Conservation (phyloP, 2,113 vertebrate genomes). For the Rhea americana region DNA sequence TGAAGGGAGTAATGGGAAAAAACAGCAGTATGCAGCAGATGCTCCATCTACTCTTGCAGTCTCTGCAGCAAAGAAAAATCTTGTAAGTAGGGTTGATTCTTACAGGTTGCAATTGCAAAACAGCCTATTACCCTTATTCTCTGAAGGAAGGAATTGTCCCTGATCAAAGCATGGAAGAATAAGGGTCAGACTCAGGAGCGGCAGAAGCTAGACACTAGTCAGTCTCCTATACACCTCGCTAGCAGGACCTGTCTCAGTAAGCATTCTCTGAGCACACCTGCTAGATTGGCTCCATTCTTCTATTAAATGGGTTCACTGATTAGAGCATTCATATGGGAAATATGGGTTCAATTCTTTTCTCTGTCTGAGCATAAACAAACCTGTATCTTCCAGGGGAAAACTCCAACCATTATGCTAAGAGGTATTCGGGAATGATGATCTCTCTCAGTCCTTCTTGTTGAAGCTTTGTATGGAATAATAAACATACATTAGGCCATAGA, state of each 20-base stretch:
- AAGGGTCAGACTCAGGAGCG: background rate
- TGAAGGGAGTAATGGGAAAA: background rate
- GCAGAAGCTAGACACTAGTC: constrained; percentile 3
- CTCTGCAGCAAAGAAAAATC: background rate
- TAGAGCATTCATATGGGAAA: constrained; percentile 60
- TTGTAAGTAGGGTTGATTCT: background rate
- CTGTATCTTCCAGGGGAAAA: constrained; percentile 28
- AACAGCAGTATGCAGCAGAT: background rate
- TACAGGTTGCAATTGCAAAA: background rate
- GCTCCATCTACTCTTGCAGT: background rate
- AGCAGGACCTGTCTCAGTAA: constrained; percentile 5
- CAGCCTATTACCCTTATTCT: background rate
- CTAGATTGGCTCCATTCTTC: constrained; percentile 62
- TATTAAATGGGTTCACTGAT: constrained; percentile 49
- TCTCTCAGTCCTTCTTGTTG: background rate
- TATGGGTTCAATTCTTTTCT: constrained; percentile 55
- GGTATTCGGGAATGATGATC: background rate
- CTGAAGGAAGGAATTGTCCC: background rate
- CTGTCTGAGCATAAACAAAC: constrained; percentile 37
- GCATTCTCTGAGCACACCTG: background rate
- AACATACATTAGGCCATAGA: constrained; percentile 28
- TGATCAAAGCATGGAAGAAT: background rate
- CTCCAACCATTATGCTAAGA: constrained; percentile 52
- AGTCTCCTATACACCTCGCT: background rate
- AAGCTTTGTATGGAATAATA: constrained; percentile 59